Evolutionary conservation across 2,113 vertebrate species (phyloP).

Genomic region (Himantopus leucocephalus): DNA sequence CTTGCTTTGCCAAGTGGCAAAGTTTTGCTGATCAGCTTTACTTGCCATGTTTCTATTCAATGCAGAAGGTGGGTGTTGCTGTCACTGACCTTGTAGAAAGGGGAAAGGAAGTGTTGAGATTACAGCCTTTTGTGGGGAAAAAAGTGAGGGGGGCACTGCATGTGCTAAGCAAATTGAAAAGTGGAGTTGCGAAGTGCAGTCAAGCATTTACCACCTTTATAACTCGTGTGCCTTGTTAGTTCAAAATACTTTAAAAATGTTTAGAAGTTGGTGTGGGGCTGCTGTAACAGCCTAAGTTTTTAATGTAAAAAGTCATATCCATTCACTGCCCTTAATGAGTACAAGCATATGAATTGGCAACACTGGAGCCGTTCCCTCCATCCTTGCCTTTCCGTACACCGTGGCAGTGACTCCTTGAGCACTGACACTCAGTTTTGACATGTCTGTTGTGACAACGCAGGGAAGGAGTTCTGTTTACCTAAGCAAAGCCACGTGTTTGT

Average conservation of each 20-base stretch:
- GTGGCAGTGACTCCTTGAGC: neutral
- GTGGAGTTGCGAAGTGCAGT: neutral
- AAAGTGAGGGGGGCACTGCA: neutral
- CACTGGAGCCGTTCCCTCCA: accelerated
- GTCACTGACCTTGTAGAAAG: neutral
- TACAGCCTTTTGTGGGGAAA: neutral
- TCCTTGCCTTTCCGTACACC: neutral
- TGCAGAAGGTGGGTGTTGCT: neutral
- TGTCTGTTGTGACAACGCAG: neutral
- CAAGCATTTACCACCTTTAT: neutral
- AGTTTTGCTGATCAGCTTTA: neutral
- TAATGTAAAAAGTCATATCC: neutral
- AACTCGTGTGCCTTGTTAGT: neutral
- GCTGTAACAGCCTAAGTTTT: neutral
- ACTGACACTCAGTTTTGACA: neutral
- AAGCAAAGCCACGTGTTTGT: neutral
- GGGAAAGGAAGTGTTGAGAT: neutral
- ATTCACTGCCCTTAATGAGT: neutral
- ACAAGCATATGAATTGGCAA: neutral
- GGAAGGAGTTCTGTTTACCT: neutral
- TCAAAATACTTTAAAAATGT: neutral
- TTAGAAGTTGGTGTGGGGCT: neutral
- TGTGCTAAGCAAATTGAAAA: neutral
- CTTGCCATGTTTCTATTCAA: neutral
- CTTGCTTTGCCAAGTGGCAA: neutral